These are phyloP conservation scores for Drosophila grimshawi DNA, from an alignment of 1,140 invertebrate species.

Conservation along the genomic window DNA sequence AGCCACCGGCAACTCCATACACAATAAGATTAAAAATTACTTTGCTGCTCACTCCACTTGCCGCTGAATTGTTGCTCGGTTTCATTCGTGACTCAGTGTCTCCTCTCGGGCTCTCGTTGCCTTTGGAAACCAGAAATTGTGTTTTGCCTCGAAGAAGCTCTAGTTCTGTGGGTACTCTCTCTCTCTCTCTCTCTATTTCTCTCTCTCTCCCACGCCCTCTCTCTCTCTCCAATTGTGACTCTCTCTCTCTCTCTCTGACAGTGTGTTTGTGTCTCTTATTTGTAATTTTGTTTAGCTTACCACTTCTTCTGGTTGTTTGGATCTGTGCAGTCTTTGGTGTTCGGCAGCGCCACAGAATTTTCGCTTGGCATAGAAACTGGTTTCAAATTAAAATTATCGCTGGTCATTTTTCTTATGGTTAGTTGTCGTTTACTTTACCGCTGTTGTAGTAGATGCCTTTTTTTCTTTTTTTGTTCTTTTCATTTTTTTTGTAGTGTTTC, in stretches of 20 bases:
- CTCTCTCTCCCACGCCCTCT: background rate
- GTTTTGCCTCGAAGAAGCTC: slow-evolving; percentile 48
- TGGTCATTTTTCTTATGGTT: slow-evolving; percentile 84
- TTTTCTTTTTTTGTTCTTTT: slow-evolving; percentile 32
- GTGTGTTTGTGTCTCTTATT: slow-evolving; percentile 42
- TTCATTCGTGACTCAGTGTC: slow-evolving; percentile 48
- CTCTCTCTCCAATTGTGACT: background rate
- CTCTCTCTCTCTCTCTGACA: slow-evolving; percentile 11
- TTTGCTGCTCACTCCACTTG: slow-evolving; percentile 46
- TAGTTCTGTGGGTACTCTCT: slow-evolving; percentile 24
- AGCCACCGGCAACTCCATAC: slow-evolving; percentile 72
- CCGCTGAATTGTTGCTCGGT: slow-evolving; percentile 44
- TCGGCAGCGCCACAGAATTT: slow-evolving; percentile 65
- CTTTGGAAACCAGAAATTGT: slow-evolving; percentile 62
- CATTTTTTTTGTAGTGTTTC: slow-evolving; percentile 60
- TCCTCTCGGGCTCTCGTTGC: slow-evolving; percentile 28
- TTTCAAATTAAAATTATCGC: slow-evolving; percentile 84
- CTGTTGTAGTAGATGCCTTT: slow-evolving; percentile 55
- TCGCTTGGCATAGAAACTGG: slow-evolving; percentile 83
- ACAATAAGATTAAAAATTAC: slow-evolving; percentile 63
- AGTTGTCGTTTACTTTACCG: slow-evolving; percentile 80
- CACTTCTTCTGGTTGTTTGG: slow-evolving; percentile 50
- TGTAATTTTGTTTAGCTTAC: slow-evolving; percentile 63
- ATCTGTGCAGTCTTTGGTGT: slow-evolving; percentile 43
- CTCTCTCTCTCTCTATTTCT: slow-evolving; percentile 15